Conservation (phyloP, 2,888 invertebrate species). For the Dysmachus trigonus region DNA sequence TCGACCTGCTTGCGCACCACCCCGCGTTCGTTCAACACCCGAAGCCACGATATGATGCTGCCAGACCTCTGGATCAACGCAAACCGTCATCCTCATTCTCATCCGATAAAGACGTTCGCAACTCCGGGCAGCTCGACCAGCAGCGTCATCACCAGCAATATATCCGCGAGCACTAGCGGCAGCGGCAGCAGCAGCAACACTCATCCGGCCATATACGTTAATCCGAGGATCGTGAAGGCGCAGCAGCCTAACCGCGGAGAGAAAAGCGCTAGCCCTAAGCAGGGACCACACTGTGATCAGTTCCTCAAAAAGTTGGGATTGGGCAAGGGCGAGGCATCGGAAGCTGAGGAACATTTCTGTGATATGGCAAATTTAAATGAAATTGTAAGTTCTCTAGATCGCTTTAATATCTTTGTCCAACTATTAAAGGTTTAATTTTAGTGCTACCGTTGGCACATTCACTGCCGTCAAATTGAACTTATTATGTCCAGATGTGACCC, state of each 20-base stretch:
- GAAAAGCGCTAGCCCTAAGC: constrained; percentile 56
- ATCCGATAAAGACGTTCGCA: constrained; percentile 23
- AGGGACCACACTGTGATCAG: constrained; percentile 65
- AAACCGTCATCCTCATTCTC: neutral
- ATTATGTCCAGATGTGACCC: constrained; percentile 61
- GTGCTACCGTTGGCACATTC: constrained; percentile 64
- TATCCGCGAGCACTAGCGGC: constrained; percentile 39
- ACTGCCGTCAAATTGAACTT: constrained; percentile 62
- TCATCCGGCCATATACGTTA: neutral
- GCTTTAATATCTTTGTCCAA: neutral
- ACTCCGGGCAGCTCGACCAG: constrained; percentile 40
- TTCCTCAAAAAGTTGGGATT: constrained; percentile 64
- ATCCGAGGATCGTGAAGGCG: neutral
- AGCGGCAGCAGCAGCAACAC: neutral
- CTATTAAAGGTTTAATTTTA: constrained; percentile 48
- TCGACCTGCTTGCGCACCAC: constrained; percentile 58
- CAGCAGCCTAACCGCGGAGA: constrained; percentile 27
- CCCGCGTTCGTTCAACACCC: constrained; percentile 46
- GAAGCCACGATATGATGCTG: constrained; percentile 15
- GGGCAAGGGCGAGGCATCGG: constrained; percentile 60
- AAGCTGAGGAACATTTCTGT: constrained; percentile 64
- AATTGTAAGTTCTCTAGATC: constrained; percentile 57
- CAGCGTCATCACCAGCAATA: constrained; percentile 19
- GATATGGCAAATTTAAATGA: constrained; percentile 64
- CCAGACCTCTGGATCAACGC: neutral